Conservation (phyloP, 37 sponge, comb jelly and placozoan species). For the Chondrosia reniformis region DNA sequence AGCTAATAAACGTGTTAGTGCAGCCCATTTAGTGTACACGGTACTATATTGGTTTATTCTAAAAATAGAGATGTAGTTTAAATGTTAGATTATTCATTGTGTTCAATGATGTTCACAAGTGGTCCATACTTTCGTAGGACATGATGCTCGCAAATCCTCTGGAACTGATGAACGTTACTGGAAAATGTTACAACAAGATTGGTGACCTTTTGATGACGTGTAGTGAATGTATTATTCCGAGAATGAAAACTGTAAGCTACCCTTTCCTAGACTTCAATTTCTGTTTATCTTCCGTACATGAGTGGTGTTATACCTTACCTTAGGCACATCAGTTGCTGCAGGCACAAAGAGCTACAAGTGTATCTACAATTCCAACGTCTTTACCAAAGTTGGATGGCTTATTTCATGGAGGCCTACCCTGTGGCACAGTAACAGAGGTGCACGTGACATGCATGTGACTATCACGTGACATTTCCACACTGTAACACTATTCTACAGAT, state of each 20-base stretch:
- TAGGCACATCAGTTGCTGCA: neutral
- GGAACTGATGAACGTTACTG: constrained; percentile 33
- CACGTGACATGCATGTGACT: neutral
- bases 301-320: no score
- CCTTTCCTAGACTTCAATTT: no score
- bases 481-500: constrained; percentile 28
- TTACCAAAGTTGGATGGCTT: constrained; percentile 47
- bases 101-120: no score
- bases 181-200: constrained; percentile 11
- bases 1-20: no score
- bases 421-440: constrained; percentile 75
- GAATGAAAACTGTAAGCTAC: constrained; percentile 31
- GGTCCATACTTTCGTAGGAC: constrained; percentile 40
- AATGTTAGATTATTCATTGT: no score
- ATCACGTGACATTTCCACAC: neutral
- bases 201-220: neutral
- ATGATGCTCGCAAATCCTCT: constrained; percentile 14
- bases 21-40: no score
- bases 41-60: no score
- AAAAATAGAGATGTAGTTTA: no score
- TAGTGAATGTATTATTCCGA: constrained; percentile 21
- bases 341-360: neutral
- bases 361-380: constrained; percentile 33
- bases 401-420: constrained; percentile 65
- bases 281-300: no score